Percentiles rank a stretch among this genome's conserved stretches.
Evolutionary conservation across 2,113 vertebrate species (phyloP).

Genomic region (Rhea americana): DNA sequence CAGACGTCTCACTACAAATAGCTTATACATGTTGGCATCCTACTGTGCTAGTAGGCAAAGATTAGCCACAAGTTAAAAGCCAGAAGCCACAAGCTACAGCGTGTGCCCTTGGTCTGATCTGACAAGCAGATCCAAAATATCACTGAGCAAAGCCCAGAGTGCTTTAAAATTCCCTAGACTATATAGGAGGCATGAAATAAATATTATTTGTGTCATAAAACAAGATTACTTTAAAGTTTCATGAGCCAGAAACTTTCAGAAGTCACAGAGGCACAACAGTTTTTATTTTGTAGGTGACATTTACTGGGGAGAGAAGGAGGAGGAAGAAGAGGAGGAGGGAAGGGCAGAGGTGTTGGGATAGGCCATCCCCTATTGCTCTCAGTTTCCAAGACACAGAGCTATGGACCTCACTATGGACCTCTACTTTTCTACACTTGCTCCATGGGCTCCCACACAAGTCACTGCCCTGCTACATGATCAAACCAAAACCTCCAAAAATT

Average conservation of each 20-base stretch:
- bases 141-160: neutral
- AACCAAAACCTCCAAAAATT: neutral
- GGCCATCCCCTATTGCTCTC: neutral
- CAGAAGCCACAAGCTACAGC: neutral
- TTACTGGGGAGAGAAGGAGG: neutral
- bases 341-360: neutral
- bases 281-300: neutral
- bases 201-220: neutral
- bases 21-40: neutral
- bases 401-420: too few relatives aligned
- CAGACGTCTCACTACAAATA: neutral
- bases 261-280: neutral
- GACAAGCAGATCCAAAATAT: neutral
- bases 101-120: neutral
- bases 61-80: neutral
- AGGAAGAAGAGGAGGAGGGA: neutral
- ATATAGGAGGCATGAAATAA: neutral
- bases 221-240: neutral
- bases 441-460: neutral
- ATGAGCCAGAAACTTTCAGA: neutral
- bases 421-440: neutral
- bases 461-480: neutral
- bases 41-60: neutral
- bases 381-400: too few relatives aligned
- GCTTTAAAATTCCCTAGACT: neutral